phyloP scores from a whole-genome alignment of 2,113 vertebrate genomes.

The Cyrtonyx montezumae region DNA sequence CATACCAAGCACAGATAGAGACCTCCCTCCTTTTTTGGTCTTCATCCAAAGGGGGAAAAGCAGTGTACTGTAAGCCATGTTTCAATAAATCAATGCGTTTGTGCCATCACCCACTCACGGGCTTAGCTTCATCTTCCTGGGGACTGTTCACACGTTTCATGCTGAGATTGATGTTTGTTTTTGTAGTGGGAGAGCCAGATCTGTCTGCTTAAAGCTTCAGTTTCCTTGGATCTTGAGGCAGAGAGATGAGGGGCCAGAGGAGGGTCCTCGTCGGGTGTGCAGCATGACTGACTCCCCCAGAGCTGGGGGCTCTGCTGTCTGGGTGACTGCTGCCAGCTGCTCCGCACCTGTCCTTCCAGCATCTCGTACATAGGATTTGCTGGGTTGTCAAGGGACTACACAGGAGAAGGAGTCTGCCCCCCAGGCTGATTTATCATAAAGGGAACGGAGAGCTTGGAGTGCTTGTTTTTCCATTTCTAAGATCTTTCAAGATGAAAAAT shows the following conservation, averaged over 20 bases:
- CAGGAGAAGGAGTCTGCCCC: neutral
- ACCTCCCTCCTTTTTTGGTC: neutral
- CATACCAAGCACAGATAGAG: neutral
- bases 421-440: neutral
- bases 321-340: neutral
- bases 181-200: neutral
- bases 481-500: neutral
- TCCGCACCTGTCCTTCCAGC: neutral
- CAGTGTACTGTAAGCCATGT: fast-evolving
- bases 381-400: neutral
- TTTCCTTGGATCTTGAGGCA: neutral
- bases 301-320: fast-evolving
- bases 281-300: neutral
- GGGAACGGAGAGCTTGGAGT: neutral
- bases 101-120: neutral
- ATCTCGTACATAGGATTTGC: neutral
- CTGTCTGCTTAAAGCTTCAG: neutral
- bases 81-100: neutral
- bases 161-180: neutral
- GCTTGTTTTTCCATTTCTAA: neutral
- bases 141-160: neutral
- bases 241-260: neutral
- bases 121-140: neutral
- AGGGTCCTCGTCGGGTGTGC: neutral
- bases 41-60: neutral